Conservation (phyloP, 2,797 vertebrate species). For the Morus bassanus region DNA sequence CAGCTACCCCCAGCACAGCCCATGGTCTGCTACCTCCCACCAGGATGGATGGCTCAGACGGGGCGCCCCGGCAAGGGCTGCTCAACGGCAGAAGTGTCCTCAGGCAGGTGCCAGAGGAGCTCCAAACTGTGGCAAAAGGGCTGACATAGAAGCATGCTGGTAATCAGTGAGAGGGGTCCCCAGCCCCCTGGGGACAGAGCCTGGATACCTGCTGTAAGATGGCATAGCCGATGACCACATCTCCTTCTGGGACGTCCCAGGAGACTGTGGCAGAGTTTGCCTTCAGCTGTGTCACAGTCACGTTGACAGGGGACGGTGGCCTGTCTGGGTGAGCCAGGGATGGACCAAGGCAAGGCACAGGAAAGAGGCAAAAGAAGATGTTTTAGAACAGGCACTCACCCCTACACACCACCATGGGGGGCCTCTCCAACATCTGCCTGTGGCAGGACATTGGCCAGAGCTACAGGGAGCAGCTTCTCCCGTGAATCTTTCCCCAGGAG, state of each 20-base stretch:
- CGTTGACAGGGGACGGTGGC: conserved; percentile 93
- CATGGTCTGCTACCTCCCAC: neutral
- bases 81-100: neutral
- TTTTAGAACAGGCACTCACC: neutral
- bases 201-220: conserved; percentile 92
- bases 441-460: neutral
- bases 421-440: neutral
- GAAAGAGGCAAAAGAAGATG: conserved; percentile 18
- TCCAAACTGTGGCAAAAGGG: accelerated
- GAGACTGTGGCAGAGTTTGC: conserved; percentile 94
- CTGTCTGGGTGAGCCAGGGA: conserved; percentile 78
- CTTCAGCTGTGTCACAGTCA: conserved; percentile 92
- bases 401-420: neutral
- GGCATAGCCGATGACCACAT: conserved; percentile 95
- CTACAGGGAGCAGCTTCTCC: neutral
- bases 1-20: neutral
- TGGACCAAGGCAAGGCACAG: neutral
- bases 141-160: neutral
- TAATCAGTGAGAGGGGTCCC: neutral
- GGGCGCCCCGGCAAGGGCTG: neutral
- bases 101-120: neutral
- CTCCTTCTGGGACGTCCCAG: conserved; percentile 97
- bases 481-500: neutral
- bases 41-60: neutral
- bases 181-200: neutral